Conservation (phyloP, 2,113 vertebrate genomes). For the Erinaceus europaeus region DNA sequence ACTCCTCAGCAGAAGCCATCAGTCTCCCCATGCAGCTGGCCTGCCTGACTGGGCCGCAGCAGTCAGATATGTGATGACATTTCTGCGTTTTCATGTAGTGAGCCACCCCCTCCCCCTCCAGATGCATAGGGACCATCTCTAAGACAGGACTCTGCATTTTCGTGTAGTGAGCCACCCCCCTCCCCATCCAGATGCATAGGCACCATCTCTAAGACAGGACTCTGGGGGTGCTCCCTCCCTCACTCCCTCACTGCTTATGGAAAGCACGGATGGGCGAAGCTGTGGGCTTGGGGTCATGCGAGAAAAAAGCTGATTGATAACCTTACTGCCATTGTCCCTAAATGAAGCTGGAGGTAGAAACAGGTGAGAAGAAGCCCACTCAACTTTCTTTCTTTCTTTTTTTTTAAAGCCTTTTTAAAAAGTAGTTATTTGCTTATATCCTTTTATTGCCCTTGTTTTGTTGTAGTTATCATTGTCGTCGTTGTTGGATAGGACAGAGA, state of each 20-base stretch:
- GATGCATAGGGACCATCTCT: background rate
- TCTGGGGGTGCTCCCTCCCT: too few species aligned
- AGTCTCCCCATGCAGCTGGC: fast-evolving
- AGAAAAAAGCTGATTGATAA: background rate
- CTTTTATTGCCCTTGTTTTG: too few species aligned
- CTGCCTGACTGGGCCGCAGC: too few species aligned
- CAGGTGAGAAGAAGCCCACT: background rate
- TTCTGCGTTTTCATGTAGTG: background rate
- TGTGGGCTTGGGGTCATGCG: background rate
- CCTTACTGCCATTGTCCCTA: background rate
- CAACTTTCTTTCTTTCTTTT: too few species aligned
- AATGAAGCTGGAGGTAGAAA: background rate
- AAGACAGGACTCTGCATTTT: background rate
- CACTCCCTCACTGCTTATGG: background rate
- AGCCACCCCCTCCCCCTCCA: background rate
- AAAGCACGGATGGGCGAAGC: background rate
- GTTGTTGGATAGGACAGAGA: too few species aligned
- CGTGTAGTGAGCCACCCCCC: background rate
- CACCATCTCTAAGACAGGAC: background rate
- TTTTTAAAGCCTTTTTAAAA: too few species aligned
- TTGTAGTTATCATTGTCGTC: too few species aligned
- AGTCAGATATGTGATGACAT: background rate
- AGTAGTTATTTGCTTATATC: too few species aligned
- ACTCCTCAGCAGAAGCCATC: background rate
- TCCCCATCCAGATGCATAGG: background rate